A percentile compares a stretch with the other conserved stretches of the same genome.
These are phyloP conservation scores for Rhinogobius similis DNA, from an alignment of 2,113 vertebrate genomes.

Conservation along the genomic window DNA sequence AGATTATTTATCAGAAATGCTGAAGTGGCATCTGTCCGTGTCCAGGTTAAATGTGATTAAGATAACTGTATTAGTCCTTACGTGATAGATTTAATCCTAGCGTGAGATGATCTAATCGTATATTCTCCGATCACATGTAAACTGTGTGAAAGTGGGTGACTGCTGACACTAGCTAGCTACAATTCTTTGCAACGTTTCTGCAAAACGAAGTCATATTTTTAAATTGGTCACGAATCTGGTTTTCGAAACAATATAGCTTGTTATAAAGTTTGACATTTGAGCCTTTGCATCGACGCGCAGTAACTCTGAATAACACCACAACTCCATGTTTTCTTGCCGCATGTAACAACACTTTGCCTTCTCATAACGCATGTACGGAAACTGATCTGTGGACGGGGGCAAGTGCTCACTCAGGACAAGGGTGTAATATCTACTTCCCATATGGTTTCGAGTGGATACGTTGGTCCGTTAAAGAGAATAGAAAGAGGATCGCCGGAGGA, in stretches of 20 bases:
- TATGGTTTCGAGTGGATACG: not conserved
- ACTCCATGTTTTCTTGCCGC: not conserved
- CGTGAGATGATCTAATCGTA: conserved; percentile 26
- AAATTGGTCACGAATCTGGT: not conserved
- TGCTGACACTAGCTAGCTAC: not conserved
- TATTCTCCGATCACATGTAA: conserved; percentile 19
- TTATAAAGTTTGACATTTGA: not conserved
- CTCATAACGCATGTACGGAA: not conserved
- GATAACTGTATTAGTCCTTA: conserved; percentile 41
- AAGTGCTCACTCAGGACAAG: not conserved
- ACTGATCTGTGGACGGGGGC: conserved; percentile 49
- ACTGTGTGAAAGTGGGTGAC: conserved; percentile 14
- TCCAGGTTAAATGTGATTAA: conserved; percentile 16
- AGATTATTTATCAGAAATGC: not conserved
- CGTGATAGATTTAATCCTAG: conserved; percentile 23
- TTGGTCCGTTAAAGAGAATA: not conserved
- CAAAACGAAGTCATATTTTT: not conserved
- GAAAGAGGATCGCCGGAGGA: conserved; percentile 21
- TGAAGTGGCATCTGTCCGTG: not conserved
- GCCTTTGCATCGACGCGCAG: not conserved
- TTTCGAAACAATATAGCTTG: not conserved
- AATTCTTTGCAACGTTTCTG: not conserved
- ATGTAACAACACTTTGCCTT: not conserved
- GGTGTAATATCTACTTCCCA: not conserved
- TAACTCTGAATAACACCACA: not conserved